Percentiles rank a stretch among this genome's conserved stretches.
Conservation (phyloP, 1,140 invertebrate genomes). For the Magallana gigas region DNA sequence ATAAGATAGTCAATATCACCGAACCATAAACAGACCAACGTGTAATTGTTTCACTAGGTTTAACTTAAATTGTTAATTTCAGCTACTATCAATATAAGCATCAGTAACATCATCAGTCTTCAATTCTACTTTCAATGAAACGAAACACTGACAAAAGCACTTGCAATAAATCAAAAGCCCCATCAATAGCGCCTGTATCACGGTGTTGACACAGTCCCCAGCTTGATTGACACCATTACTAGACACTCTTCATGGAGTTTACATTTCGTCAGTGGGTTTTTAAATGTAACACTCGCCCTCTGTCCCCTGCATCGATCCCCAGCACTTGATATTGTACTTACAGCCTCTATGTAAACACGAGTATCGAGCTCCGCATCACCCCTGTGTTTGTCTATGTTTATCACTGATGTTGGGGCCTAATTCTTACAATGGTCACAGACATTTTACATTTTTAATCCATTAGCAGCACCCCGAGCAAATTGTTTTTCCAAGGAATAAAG, state of each 20-base stretch:
- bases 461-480: slow-evolving; percentile 7
- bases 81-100: no score
- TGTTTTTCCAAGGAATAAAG: not conserved
- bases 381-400: not conserved
- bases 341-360: slow-evolving; percentile 1
- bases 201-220: slow-evolving; percentile 7
- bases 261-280: not conserved
- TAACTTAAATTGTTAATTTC: no score
- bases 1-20: no score
- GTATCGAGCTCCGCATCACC: not conserved
- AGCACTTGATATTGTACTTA: not conserved
- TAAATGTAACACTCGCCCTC: slow-evolving; percentile 1
- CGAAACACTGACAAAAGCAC: no score
- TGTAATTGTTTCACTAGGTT: no score
- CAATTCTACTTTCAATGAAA: no score
- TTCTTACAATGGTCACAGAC: not conserved
- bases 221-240: slow-evolving; percentile 21
- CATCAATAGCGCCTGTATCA: not conserved
- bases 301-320: not conserved
- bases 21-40: no score
- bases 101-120: no score
- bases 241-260: slow-evolving; percentile 13
- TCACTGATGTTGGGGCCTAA: not conserved
- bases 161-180: not conserved
- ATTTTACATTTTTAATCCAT: slow-evolving; percentile 28